Base-by-base conservation (phyloP, 2,888 invertebrate species). In the Tolmerus cingulatus region DNA sequence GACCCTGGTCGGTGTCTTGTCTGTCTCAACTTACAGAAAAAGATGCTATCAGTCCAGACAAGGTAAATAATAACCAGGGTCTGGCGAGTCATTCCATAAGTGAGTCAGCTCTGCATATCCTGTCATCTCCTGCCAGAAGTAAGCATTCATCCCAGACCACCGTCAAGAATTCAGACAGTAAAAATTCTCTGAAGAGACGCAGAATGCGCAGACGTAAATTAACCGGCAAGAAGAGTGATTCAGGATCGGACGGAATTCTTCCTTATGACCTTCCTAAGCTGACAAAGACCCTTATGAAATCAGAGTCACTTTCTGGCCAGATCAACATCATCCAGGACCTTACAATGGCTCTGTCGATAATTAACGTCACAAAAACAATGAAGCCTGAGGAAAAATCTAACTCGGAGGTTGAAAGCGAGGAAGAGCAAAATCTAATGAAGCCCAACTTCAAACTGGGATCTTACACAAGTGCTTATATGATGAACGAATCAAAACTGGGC, bases 1-100 rank as follows among this genome's bases (percentile, higher is more conserved):
- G 97, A 77, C 97, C 97, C 0, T 97, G 97, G 97, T 97, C 97
- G 88, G 97, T 97, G 7, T 97, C 97, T 8, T 97, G 97, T 90
- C 94, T 97, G 55, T 96, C 97, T 16, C 97, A 97, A 91, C 93
- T 96, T 88, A 94, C 94, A 90, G 93, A 94, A 87, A 86, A 76
- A 77, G 90, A 88, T 8, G 90, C 89, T 2, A 88, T 88, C 23
- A 89, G 88, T 14, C 89, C 90, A 14, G 90, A 90, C 86, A 93
- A 93, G 14, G 93, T 93, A 0, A 93, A 91, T 19, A 93, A 93
- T 86, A 93, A 93, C 88, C 93, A 93, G 91, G 93, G 94, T 1
- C 92, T 94, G 90, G 93, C 94, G 87, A 95, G 95, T 90, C 96
- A 97, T 93, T 97, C 97, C 5, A 97, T 96, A 89, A 98, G 98